A percentile compares a stretch with the other conserved stretches of the same genome.
phyloP scores from a whole-genome alignment of 2,797 vertebrate genomes.

The Anabas testudineus region DNA sequence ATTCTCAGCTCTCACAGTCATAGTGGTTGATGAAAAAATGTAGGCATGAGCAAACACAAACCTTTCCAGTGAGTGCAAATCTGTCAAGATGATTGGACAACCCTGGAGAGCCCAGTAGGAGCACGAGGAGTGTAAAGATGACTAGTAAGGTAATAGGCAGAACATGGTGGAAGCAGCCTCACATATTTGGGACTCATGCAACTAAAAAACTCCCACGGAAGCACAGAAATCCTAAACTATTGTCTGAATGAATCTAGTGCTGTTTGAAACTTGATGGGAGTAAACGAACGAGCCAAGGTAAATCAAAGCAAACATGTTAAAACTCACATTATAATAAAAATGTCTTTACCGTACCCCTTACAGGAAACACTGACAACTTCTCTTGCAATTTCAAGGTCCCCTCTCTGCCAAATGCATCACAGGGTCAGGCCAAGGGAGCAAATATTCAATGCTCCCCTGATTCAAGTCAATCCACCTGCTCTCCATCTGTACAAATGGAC shows the following conservation, averaged over 20 bases:
- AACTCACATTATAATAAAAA: not conserved
- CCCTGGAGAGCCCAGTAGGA: no score
- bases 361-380: not conserved
- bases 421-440: slow-evolving; percentile 36
- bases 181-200: not conserved
- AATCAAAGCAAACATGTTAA: not conserved
- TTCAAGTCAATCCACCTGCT: slow-evolving; percentile 45
- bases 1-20: not conserved
- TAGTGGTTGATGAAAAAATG: not conserved
- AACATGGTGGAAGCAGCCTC: not conserved
- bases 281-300: not conserved
- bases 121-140: no score
- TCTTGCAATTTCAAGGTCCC: not conserved
- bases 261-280: not conserved
- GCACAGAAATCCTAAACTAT: not conserved
- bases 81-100: no score
- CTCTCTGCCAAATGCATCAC: slow-evolving; percentile 10
- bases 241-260: not conserved
- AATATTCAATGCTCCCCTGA: slow-evolving; percentile 30
- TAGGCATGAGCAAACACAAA: no score
- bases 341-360: not conserved
- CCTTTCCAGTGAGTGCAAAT: no score
- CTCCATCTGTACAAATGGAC: slow-evolving; percentile 49
- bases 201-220: not conserved
- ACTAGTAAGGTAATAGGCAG: not conserved